Conservation (phyloP, 2,113 vertebrate species). For the Oncorhynchus nerka region DNA sequence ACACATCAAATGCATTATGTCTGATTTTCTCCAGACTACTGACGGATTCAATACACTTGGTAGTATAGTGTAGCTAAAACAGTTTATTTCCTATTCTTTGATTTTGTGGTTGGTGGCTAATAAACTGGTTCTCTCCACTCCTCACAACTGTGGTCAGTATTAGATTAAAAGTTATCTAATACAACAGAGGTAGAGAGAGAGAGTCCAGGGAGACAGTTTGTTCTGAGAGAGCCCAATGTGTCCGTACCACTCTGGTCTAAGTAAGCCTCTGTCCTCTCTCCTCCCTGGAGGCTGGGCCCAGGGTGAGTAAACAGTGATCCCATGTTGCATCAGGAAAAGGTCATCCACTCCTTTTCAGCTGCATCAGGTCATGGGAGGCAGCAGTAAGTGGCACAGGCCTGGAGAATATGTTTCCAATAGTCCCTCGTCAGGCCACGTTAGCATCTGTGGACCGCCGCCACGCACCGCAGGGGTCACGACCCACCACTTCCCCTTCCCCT, state of each 20-base stretch:
- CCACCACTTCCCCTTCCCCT: slow-evolving; percentile 70
- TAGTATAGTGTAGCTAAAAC: no score
- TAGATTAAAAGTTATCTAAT: slow-evolving; percentile 4
- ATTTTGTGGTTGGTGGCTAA: no score
- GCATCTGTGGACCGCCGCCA: slow-evolving; percentile 75
- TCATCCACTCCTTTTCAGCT: slow-evolving; percentile 66
- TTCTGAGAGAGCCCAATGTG: background rate
- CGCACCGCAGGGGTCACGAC: slow-evolving; percentile 84
- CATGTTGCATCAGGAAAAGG: slow-evolving; percentile 72
- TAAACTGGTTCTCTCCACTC: no score
- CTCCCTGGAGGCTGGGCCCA: slow-evolving; percentile 45
- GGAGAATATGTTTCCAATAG: slow-evolving; percentile 96
- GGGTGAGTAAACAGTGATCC: slow-evolving; percentile 71
- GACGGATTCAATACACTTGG: no score
- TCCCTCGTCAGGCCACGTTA: slow-evolving; percentile 84
- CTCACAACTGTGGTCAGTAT: slow-evolving; percentile 36
- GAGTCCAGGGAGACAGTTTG: background rate
- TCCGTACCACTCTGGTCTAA: background rate
- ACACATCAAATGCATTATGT: no score
- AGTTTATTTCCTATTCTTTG: no score
- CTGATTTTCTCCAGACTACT: no score
- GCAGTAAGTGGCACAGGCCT: slow-evolving; percentile 73
- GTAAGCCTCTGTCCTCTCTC: background rate
- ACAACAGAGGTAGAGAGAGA: slow-evolving; percentile 27
- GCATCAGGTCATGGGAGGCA: slow-evolving; percentile 70